Base-by-base conservation (phyloP, 2,888 invertebrate genomes). In the Halocaridina rubra region DNA sequence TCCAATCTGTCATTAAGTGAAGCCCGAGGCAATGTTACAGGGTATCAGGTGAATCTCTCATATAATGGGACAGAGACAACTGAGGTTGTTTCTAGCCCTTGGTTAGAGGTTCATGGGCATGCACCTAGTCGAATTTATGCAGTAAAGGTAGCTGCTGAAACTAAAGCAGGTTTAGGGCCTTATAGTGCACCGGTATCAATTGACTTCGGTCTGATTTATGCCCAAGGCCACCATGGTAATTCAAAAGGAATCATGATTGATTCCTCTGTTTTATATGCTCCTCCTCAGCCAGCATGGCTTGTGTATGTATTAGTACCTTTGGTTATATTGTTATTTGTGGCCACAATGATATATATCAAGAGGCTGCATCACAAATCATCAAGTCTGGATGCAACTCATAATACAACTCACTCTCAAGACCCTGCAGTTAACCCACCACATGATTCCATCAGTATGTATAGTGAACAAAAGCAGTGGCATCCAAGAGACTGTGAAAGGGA, bases 31-130 rank as follows among this genome's bases (percentile, higher is more conserved):
- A 30, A 64, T 30, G 53, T 88, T 24, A 29, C 80, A 16, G 88
- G 88, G 7, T 88, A 88, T 78, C 89, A 94, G 93, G 93, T 94
- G 88, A 93, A 93, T 90, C 93, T 94, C 86, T 92, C 93, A 89
- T 93, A 93, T 89, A 93, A 94, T 90, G 92, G 93, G 77, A 86
- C 82, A 24, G 92, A 92, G 88, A 94, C 94, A 89, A 93, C 90
- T 88, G 91, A 91, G 89, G 90, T 91, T 89, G 95, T 97, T 4
- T 71, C 95, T 16, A 97, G 97, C 0, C 95, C 96, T n/a, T 96
- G 96, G 2, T 95, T 98, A 8, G 94, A 96, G 71, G 94, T 98
- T 24, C 96, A 96, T 90, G 97, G 97, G 90, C 92, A 99, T 80
- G 95, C 96, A 8, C 93, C 95, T 1, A 96, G 96, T 78, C 95